phyloP scores from a whole-genome alignment of 2,888 invertebrate species.

The Ferrisia virgata region DNA sequence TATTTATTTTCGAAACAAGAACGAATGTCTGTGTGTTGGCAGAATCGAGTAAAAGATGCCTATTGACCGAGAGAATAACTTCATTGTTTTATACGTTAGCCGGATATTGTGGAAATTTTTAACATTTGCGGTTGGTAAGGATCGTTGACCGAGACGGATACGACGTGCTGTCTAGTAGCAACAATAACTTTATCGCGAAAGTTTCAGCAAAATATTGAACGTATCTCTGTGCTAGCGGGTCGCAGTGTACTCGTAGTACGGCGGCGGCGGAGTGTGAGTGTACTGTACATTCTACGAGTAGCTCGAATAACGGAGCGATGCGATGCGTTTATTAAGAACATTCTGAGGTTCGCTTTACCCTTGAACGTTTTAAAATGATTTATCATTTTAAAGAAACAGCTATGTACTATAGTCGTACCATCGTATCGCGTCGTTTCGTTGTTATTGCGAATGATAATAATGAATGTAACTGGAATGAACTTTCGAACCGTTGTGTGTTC shows the following conservation, averaged over 20 bases:
- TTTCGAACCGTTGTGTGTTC: not conserved
- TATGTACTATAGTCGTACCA: not conserved
- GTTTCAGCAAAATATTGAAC: not conserved
- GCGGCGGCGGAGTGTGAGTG: no score
- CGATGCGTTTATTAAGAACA: not conserved
- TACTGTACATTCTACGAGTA: no score
- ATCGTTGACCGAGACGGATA: not conserved
- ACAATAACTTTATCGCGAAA: slow-evolving; percentile 5
- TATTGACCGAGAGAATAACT: not conserved
- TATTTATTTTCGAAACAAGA: no score
- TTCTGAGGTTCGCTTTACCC: not conserved
- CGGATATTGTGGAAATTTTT: not conserved
- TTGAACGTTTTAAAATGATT: not conserved
- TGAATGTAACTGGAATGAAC: slow-evolving; percentile 9
- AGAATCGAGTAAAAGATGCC: not conserved
- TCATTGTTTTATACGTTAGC: not conserved
- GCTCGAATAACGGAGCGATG: not conserved
- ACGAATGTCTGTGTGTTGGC: no score
- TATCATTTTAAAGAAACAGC: not conserved
- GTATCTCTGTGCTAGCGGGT: not conserved
- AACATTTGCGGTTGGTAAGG: not conserved
- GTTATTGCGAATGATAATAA: not conserved
- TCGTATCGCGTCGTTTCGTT: not conserved
- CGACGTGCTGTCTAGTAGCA: not conserved
- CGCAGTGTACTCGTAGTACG: no score